Conservation (phyloP, 2,888 invertebrate species). For the Trachelus troglodyta region DNA sequence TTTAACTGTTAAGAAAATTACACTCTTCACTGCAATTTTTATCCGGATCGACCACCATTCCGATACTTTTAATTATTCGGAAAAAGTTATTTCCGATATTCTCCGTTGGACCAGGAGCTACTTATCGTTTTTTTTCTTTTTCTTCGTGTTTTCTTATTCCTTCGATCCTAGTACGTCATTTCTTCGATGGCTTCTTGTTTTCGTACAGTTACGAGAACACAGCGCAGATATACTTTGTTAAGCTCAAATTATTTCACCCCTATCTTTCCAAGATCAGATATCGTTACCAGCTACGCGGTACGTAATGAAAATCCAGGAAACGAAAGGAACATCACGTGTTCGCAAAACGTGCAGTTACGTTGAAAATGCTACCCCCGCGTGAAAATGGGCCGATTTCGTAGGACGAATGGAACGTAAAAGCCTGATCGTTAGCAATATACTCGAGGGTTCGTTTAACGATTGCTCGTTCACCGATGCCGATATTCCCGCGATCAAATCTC, state of each 20-base stretch:
- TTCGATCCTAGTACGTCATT: not conserved
- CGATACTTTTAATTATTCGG: not conserved
- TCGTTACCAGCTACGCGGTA: not conserved
- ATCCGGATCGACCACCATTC: not conserved
- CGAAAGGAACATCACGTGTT: not conserved
- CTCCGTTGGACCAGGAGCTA: not conserved
- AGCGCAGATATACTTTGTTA: not conserved
- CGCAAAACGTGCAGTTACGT: not conserved
- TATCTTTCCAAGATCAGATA: not conserved
- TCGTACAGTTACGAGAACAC: not conserved
- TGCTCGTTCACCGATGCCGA: conserved; percentile 14
- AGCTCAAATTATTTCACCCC: not conserved
- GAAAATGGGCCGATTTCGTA: not conserved
- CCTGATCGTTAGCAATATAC: conserved; percentile 16
- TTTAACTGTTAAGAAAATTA: not conserved
- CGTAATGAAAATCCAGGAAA: not conserved
- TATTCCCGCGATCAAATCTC: conserved; percentile 22
- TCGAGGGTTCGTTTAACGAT: conserved; percentile 2
- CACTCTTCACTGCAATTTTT: not conserved
- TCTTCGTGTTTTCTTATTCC: conserved; percentile 1
- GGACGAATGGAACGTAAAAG: not conserved
- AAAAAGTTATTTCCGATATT: not conserved
- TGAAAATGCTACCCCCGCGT: not conserved
- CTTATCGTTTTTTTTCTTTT: conserved; percentile 3
- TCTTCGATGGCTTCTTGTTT: not conserved